These are phyloP conservation scores for Atherinosoma microstoma DNA, from an alignment of 2,797 vertebrate species.

Conservation along the genomic window DNA sequence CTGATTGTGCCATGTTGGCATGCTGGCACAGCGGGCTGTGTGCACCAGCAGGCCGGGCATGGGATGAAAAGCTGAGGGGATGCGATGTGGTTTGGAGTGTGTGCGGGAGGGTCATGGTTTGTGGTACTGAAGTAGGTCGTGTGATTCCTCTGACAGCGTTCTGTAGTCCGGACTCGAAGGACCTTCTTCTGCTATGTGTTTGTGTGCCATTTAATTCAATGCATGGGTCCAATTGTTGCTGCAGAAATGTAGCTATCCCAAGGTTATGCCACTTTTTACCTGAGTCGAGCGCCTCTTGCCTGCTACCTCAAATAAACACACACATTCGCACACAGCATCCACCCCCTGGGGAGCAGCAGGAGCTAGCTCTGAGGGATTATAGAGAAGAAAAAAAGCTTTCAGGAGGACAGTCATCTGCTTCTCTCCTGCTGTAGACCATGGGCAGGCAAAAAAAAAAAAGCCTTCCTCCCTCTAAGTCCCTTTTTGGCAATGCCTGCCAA, in stretches of 20 bases:
- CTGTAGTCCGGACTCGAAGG: constrained; percentile 30
- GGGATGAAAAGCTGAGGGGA: constrained; percentile 66
- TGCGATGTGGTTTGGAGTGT: constrained; percentile 47
- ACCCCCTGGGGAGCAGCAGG: constrained; percentile 81
- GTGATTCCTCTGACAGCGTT: constrained; percentile 49
- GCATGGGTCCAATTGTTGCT: constrained; percentile 46
- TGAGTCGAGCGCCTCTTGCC: constrained; percentile 55
- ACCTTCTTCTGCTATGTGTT: constrained; percentile 29
- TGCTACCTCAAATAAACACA: constrained; percentile 70
- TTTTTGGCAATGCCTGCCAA: constrained; percentile 81
- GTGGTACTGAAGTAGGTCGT: constrained; percentile 44
- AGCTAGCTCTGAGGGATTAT: constrained; percentile 85
- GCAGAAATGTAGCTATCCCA: constrained; percentile 48
- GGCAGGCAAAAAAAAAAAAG: constrained; percentile 67
- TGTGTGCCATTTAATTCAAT: constrained; percentile 46
- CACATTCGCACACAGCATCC: constrained; percentile 59
- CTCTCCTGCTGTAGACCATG: constrained; percentile 73
- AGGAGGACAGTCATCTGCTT: constrained; percentile 79
- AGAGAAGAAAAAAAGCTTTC: constrained; percentile 73
- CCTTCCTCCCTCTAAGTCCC: constrained; percentile 82
- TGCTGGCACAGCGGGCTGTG: constrained; percentile 54
- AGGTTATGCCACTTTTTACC: constrained; percentile 51
- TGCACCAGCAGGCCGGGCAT: constrained; percentile 58
- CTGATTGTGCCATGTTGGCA: constrained; percentile 52
- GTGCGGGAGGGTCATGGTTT: constrained; percentile 28